Evolutionary conservation across 1,140 invertebrate species (phyloP), one percentile per base, ranked within the genome.

Genomic region (Lepidotrigona ventralis): DNA sequence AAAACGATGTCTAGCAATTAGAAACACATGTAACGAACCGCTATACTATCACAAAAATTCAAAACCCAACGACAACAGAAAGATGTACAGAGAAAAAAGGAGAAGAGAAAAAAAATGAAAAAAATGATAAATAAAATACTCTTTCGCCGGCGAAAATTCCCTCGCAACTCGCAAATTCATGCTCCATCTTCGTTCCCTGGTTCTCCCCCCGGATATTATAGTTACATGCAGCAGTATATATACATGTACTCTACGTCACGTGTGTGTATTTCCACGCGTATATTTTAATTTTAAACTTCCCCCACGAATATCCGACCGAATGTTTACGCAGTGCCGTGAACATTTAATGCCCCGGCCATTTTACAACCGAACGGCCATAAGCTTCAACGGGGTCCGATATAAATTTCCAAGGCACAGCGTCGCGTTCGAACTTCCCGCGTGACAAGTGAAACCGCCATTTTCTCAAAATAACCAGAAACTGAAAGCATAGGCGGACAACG

Each of bases 31-130:
- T 26, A 17, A 64, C 46, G 60, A 51, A 64, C 17, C 14, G 15
- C 60, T 64, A 77, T 29, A 46, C 74, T 77, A 77, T 60, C 39
- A 74, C 51, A 77, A 15, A 53, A 39, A 72, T 21, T 15, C n/a
- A 60, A 58, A 19, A 75, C 23, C 54, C 39, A 6, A 39, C 3
- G 11, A 15, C 51, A 56, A 56, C 8, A 21, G 53, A 17, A 26
- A 19, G n/a, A 17, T 46, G 8, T 46, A 46, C 6, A 46, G 39
- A 46, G 39, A 46, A 46, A 46, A 46, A 46, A 46, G 9, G 39
- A 46, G 39, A 46, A 46, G 6, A 46, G 0, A 0, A 46, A 8
- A 8, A 46, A 8, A 46, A 46, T 0, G 6, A 39, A 8, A 39
- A 33, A 46, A 46, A 46, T 8, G 39, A 46, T 6, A 64, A 29